Conservation (phyloP, 2,888 invertebrate genomes). For the Cepaea hortensis region DNA sequence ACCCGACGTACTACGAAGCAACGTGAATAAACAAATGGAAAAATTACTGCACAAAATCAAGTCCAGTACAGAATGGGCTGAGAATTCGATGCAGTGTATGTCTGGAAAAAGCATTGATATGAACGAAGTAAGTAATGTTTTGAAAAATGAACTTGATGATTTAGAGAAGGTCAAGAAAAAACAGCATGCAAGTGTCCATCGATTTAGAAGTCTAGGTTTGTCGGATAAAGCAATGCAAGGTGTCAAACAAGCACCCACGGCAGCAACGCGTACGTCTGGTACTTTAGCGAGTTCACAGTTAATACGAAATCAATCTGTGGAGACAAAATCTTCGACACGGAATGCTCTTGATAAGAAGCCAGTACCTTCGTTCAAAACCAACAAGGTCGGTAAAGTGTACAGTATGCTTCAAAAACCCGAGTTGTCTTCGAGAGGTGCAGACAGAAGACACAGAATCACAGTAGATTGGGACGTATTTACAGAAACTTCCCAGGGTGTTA, state of each 20-base stretch:
- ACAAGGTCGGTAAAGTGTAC: neutral
- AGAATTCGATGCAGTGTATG: neutral
- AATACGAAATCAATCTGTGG: neutral
- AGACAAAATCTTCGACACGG: neutral
- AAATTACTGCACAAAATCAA: slow-evolving; percentile 28
- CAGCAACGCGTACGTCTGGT: neutral
- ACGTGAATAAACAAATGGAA: slow-evolving; percentile 10
- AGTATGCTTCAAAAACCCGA: too few relatives aligned
- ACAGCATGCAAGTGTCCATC: neutral
- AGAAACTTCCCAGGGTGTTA: neutral
- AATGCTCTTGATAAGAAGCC: neutral
- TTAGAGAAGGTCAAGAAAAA: slow-evolving; percentile 7
- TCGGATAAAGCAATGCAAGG: neutral
- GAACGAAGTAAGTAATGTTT: neutral
- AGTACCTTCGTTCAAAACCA: neutral
- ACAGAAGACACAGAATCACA: neutral
- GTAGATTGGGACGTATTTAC: slow-evolving; percentile 36
- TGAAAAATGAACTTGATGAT: slow-evolving; percentile 6
- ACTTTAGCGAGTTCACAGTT: neutral
- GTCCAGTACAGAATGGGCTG: slow-evolving; percentile 14
- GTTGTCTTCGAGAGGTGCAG: too few relatives aligned
- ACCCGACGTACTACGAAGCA: neutral
- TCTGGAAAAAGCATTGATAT: neutral
- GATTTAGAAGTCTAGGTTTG: neutral
- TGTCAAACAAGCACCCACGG: neutral